Conservation (phyloP, 2,113 vertebrate species). For the Marcusenius ussheri region DNA sequence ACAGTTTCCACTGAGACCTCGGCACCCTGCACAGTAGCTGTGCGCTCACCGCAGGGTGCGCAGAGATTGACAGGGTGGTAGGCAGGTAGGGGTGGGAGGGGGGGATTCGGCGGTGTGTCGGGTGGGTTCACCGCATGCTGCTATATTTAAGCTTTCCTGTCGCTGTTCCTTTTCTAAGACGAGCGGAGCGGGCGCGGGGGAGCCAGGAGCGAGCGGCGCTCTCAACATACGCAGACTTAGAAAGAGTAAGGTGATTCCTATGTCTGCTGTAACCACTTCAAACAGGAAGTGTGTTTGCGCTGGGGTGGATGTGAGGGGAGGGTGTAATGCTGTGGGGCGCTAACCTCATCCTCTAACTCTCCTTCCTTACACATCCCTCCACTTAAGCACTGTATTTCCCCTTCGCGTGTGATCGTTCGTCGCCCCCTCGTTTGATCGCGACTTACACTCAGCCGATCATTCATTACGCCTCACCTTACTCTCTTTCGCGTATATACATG, state of each 20-base stretch:
- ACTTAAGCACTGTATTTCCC: slow-evolving; percentile 15
- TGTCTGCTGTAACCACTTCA: slow-evolving; percentile 48
- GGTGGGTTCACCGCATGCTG: slow-evolving; percentile 44
- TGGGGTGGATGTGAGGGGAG: neutral
- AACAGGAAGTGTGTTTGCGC: slow-evolving; percentile 31
- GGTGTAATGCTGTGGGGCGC: neutral
- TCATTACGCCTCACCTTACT: neutral
- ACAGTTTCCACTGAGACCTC: slow-evolving; percentile 19
- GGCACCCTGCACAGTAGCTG: slow-evolving; percentile 15
- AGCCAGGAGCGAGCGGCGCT: slow-evolving; percentile 18
- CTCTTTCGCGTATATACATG: neutral
- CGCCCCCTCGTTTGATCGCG: neutral
- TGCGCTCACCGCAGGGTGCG: slow-evolving; percentile 38
- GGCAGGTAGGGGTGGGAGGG: slow-evolving; percentile 20
- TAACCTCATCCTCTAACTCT: slow-evolving; percentile 14
- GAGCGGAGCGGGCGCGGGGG: neutral
- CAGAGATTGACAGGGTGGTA: slow-evolving; percentile 52
- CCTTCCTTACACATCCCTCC: slow-evolving; percentile 4
- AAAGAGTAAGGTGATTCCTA: slow-evolving; percentile 50
- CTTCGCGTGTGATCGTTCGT: neutral
- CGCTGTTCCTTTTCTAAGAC: slow-evolving; percentile 28
- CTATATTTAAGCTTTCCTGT: slow-evolving; percentile 55
- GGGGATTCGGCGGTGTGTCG: slow-evolving; percentile 35
- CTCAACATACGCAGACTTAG: slow-evolving; percentile 21
- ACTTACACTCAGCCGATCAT: neutral